Percentiles rank a stretch among this genome's conserved stretches.
Evolutionary conservation across 2,888 invertebrate species (phyloP).

Genomic region (Cataglyphis livida): DNA sequence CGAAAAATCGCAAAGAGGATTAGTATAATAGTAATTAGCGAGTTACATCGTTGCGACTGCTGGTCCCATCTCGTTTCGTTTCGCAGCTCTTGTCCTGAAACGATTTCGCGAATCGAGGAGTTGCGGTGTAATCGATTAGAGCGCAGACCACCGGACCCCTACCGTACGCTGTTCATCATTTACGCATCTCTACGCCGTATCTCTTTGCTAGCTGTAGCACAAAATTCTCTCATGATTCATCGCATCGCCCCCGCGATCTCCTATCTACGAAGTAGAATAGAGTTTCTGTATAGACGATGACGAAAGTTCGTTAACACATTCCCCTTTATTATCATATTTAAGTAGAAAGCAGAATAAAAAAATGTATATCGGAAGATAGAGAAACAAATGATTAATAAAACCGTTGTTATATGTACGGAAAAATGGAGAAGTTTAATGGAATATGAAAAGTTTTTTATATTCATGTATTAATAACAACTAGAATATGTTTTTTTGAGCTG

Average conservation of each 20-base stretch:
- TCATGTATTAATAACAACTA: not conserved
- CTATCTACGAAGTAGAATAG: conserved; percentile 43
- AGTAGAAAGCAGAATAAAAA: not conserved
- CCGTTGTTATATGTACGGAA: not conserved
- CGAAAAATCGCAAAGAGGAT: not conserved
- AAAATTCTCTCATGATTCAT: conserved; percentile 56
- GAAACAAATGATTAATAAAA: not conserved
- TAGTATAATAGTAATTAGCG: conserved; percentile 34
- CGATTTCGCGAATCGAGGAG: conserved; percentile 67
- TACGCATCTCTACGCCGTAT: conserved; percentile 62
- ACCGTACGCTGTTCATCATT: conserved; percentile 55
- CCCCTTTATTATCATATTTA: not conserved
- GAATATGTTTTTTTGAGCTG: not conserved
- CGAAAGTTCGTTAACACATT: conserved; percentile 11
- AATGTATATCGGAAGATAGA: not conserved
- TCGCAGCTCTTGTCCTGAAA: conserved; percentile 69
- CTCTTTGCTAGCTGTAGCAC: conserved; percentile 67
- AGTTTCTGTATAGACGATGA: conserved; percentile 54
- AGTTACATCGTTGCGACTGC: conserved; percentile 82
- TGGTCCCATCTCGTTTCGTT: conserved; percentile 84
- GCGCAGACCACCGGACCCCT: conserved; percentile 22
- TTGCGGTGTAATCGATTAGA: conserved; percentile 62
- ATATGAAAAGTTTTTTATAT: not conserved
- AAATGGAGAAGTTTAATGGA: not conserved
- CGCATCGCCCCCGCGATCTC: conserved; percentile 52